phyloP scores from a whole-genome alignment of 1,140 invertebrate genomes.

The Protaetia brevitarsis region DNA sequence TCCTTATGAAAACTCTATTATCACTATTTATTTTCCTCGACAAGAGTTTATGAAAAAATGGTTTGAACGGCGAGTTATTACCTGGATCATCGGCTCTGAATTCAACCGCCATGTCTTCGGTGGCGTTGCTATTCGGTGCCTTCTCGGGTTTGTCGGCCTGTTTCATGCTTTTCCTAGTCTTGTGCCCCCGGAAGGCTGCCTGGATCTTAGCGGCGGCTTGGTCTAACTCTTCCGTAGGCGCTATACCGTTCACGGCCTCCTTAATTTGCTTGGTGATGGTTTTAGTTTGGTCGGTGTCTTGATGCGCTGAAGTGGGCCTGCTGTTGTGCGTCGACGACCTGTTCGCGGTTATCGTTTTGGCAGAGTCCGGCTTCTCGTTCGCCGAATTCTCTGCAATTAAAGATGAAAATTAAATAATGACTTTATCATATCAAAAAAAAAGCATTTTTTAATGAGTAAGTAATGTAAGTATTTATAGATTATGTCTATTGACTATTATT shows the following conservation, averaged over 20 bases:
- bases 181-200: constrained; percentile 67
- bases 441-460: too few relatives aligned
- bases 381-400: constrained; percentile 24
- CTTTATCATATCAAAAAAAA: too few relatives aligned
- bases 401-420: too few relatives aligned
- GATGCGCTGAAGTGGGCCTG: neutral
- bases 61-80: too few relatives aligned
- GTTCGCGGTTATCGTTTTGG: constrained; percentile 35
- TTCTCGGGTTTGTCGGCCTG: constrained; percentile 45
- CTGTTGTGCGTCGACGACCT: neutral
- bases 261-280: neutral
- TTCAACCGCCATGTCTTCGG: constrained; percentile 68
- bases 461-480: too few relatives aligned
- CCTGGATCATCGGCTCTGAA: constrained; percentile 75
- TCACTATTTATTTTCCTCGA: too few relatives aligned
- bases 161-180: constrained; percentile 63
- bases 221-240: constrained; percentile 33
- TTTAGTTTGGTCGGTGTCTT: neutral
- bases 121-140: neutral
- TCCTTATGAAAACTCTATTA: too few relatives aligned
- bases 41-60: too few relatives aligned
- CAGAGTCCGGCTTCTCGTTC: constrained; percentile 33
- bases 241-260: neutral
- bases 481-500: too few relatives aligned
- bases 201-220: constrained; percentile 70